These are phyloP conservation scores for Varecia variegata DNA, from an alignment of 2,797 vertebrate species.

Conservation along the genomic window DNA sequence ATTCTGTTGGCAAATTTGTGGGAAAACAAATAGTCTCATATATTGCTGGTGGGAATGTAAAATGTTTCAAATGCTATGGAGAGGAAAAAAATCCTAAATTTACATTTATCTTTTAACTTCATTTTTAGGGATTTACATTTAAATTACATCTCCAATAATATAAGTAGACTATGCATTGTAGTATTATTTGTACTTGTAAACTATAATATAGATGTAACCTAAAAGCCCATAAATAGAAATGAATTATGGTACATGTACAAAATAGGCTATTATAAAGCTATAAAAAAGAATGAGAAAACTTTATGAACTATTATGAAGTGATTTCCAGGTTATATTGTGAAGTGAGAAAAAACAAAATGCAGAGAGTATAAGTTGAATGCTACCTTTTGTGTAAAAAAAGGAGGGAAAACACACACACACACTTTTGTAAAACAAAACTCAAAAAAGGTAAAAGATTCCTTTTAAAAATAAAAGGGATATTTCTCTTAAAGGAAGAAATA, in stretches of 20 bases:
- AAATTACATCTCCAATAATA: not conserved
- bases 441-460: not conserved
- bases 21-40: not conserved
- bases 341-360: not conserved
- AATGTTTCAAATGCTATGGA: not conserved
- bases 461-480: not conserved
- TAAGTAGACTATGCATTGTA: not conserved
- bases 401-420: not conserved
- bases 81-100: not conserved
- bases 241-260: not conserved
- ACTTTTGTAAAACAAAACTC: not conserved
- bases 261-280: not conserved
- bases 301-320: not conserved
- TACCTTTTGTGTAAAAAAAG: not conserved
- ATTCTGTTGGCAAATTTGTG: not conserved
- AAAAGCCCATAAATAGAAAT: not conserved
- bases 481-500: not conserved
- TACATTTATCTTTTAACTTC: not conserved
- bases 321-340: not conserved
- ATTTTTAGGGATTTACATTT: not conserved
- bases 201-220: not conserved
- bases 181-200: not conserved
- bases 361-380: not conserved
- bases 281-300: not conserved
- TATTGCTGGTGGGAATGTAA: not conserved